A percentile compares a stretch with the other conserved stretches of the same genome.
phyloP scores from a whole-genome alignment of 1,140 invertebrate genomes.

The Meteorus sp. region DNA sequence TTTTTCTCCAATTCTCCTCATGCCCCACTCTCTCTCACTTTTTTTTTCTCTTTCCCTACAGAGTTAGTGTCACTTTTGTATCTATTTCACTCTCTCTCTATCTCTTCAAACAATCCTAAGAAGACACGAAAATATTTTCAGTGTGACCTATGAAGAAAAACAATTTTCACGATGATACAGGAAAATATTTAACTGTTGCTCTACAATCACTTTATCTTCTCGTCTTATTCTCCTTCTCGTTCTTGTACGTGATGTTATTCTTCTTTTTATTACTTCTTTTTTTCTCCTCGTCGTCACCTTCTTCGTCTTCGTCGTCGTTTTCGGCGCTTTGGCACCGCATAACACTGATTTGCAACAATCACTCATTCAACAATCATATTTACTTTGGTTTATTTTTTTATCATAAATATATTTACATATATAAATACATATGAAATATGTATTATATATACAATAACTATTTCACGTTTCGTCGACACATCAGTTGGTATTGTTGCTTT shows the following conservation, averaged over 20 bases:
- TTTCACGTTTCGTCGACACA: too few species aligned
- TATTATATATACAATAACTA: background rate
- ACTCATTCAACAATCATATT: conserved; percentile 45
- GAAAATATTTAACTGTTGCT: conserved; percentile 22
- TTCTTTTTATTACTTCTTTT: conserved; percentile 16
- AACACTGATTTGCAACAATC: conserved; percentile 33
- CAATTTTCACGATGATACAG: too few species aligned
- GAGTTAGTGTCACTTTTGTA: background rate
- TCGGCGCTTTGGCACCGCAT: conserved; percentile 40
- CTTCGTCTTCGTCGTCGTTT: conserved; percentile 19
- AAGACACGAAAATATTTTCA: too few species aligned
- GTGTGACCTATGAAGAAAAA: too few species aligned
- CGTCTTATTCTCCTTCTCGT: conserved; percentile 20
- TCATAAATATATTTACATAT: background rate
- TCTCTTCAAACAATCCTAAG: background rate
- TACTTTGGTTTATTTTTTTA: too few species aligned
- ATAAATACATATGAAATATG: background rate
- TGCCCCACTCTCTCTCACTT: background rate
- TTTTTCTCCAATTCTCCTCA: background rate
- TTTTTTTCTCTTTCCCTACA: background rate
- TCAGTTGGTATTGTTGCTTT: too few species aligned
- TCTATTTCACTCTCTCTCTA: conserved; percentile 6
- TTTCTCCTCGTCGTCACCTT: conserved; percentile 20
- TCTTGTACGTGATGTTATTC: conserved; percentile 13
- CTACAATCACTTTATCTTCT: conserved; percentile 13